Evolutionary conservation across 2,113 vertebrate species (phyloP).

Genomic region (Ibidorhyncha struthersii): DNA sequence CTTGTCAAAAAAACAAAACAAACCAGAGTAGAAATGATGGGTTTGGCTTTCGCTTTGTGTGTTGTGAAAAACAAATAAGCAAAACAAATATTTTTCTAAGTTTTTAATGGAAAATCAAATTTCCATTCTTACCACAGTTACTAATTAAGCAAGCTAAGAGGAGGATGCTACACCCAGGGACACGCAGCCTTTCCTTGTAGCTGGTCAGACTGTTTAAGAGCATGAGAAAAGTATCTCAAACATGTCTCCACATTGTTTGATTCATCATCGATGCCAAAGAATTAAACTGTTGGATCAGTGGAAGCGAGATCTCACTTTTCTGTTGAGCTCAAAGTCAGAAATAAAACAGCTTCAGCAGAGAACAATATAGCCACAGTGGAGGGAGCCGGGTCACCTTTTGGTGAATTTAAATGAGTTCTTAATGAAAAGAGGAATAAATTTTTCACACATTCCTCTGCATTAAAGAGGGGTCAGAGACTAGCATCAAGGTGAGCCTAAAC

Average conservation of each 20-base stretch:
- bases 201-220: neutral
- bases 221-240: neutral
- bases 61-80: slow-evolving; percentile 49
- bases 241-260: neutral
- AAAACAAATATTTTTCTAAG: slow-evolving; percentile 47
- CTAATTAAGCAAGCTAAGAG: neutral
- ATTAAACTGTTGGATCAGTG: neutral
- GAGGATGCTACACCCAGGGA: neutral
- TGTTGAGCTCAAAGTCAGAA: neutral
- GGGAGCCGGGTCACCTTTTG: slow-evolving; percentile 8
- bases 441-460: slow-evolving; percentile 72
- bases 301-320: neutral
- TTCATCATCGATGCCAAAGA: neutral
- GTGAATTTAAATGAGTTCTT: slow-evolving; percentile 65
- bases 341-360: slow-evolving; percentile 5
- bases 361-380: slow-evolving; percentile 5
- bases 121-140: neutral
- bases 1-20: slow-evolving; percentile 59
- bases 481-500: slow-evolving; percentile 66
- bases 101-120: slow-evolving; percentile 55
- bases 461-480: slow-evolving; percentile 63
- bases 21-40: slow-evolving; percentile 16
- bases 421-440: slow-evolving; percentile 65
- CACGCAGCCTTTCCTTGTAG: neutral
- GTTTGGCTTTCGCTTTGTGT: slow-evolving; percentile 24